Evolutionary conservation across 2,113 vertebrate species (phyloP).

Genomic region (Chunga burmeisteri): DNA sequence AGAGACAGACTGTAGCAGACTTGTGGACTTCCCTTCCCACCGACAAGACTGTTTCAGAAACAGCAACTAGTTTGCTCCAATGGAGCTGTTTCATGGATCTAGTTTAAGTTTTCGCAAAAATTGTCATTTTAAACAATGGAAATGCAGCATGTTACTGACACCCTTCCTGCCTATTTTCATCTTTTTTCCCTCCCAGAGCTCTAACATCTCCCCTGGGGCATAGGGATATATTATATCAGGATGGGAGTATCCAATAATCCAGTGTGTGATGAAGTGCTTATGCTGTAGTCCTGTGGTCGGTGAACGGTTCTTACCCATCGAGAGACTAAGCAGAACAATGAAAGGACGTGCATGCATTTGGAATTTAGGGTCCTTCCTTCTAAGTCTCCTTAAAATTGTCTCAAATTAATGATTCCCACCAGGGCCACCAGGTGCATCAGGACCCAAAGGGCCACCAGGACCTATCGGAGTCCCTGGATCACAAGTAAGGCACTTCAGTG

Average conservation of each 20-base stretch:
- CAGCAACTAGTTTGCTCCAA: not conserved
- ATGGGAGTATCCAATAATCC: not conserved
- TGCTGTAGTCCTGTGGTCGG: not conserved
- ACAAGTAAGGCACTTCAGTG: conserved; percentile 77
- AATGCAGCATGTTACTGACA: not conserved
- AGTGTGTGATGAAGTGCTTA: not conserved
- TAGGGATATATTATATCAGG: not conserved
- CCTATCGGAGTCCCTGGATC: conserved; percentile 79
- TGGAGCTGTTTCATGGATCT: not conserved
- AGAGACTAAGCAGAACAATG: not conserved
- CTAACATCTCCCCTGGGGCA: not conserved
- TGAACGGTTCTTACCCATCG: not conserved
- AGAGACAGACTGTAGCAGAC: not conserved
- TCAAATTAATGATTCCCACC: not conserved
- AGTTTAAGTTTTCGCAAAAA: not conserved
- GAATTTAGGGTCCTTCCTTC: not conserved
- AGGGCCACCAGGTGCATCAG: conserved; percentile 81
- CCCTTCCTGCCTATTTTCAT: not conserved
- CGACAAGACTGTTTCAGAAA: not conserved
- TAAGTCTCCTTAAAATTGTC: not conserved
- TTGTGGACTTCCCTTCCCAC: not conserved
- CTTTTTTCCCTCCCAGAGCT: not conserved
- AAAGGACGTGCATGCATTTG: not conserved
- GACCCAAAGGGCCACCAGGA: conserved; percentile 82
- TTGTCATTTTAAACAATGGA: not conserved